Percentiles rank a stretch among this genome's conserved stretches.
These are phyloP conservation scores for Achlya flavicornis DNA, from an alignment of 2,888 invertebrate genomes.

Conservation along the genomic window DNA sequence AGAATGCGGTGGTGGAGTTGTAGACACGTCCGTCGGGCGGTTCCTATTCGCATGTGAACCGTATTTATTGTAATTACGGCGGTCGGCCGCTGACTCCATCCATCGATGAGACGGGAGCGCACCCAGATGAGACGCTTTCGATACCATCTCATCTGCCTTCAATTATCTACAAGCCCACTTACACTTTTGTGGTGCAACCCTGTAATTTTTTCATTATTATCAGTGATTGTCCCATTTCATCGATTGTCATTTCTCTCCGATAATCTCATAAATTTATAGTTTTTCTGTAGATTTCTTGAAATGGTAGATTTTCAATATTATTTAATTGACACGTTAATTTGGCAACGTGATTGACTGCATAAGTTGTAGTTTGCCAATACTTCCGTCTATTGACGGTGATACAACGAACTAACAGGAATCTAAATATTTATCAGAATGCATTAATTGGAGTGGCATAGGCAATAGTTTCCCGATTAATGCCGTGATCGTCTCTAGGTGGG, in stretches of 20 bases:
- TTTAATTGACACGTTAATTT: background rate
- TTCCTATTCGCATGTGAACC: conserved; percentile 71
- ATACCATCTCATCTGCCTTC: conserved; percentile 55
- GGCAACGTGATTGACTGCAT: background rate
- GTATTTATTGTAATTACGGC: conserved; percentile 78
- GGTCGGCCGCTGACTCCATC: conserved; percentile 49
- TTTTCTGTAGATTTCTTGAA: background rate
- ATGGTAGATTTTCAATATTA: background rate
- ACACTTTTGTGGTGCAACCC: conserved; percentile 38
- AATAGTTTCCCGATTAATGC: conserved; percentile 73
- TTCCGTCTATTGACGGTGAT: conserved; percentile 16
- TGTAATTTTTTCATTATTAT: conserved; percentile 13
- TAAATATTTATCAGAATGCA: conserved; percentile 50
- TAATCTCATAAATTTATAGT: background rate
- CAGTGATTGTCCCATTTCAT: background rate
- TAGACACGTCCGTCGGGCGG: conserved; percentile 53
- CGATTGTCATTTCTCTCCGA: background rate
- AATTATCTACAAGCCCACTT: conserved; percentile 55
- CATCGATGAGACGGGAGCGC: conserved; percentile 56
- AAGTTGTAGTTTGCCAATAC: background rate
- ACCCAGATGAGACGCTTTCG: conserved; percentile 40
- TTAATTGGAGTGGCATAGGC: conserved; percentile 70
- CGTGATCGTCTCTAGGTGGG: conserved; percentile 63
- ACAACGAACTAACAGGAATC: conserved; percentile 40
- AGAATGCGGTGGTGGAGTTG: conserved; percentile 60